Conservation (phyloP, 2,113 vertebrate genomes). For the Glareola pratincola region DNA sequence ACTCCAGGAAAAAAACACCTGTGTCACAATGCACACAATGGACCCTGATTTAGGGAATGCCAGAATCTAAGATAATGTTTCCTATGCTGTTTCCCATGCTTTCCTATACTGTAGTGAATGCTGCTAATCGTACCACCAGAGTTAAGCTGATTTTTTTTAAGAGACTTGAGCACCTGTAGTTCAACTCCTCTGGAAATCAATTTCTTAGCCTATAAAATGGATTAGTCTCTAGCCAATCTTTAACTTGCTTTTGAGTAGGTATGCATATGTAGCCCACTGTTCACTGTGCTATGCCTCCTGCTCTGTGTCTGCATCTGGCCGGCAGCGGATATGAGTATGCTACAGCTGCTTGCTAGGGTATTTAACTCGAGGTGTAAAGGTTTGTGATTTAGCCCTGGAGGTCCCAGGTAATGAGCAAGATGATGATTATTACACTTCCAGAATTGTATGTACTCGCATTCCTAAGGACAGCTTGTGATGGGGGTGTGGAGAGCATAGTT, state of each 20-base stretch:
- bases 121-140: background rate
- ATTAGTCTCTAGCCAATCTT: constrained; percentile 56
- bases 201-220: constrained; percentile 51
- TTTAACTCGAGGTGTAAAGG: constrained; percentile 32
- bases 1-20: background rate
- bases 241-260: constrained; percentile 18
- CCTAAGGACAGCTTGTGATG: background rate
- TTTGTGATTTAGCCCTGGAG: constrained; percentile 44
- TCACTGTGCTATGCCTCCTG: background rate
- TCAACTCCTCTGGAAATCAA: constrained; percentile 46
- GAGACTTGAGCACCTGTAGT: constrained; percentile 33
- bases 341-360: constrained; percentile 49
- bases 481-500: background rate
- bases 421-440: constrained; percentile 35
- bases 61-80: background rate
- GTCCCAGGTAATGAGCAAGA: constrained; percentile 30
- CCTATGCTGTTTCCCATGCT: background rate
- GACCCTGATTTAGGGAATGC: background rate
- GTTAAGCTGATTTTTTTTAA: background rate
- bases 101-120: background rate
- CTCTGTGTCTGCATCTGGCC: constrained; percentile 20
- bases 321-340: constrained; percentile 33
- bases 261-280: background rate
- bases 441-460: background rate
- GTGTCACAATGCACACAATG: background rate